Conservation (phyloP, 1,140 invertebrate genomes). For the Metopolophium dirhodum region DNA sequence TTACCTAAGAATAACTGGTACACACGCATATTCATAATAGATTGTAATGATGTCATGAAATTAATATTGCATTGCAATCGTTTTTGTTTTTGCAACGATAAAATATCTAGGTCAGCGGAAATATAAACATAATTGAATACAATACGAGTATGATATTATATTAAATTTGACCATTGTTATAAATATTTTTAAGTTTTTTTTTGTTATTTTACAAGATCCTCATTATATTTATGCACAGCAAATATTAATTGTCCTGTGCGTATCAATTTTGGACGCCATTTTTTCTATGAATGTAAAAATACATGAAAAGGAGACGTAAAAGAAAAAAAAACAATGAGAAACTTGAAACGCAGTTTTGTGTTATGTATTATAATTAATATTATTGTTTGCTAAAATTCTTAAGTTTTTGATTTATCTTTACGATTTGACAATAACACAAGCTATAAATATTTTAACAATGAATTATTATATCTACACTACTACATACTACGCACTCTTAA, state of each 20-base stretch:
- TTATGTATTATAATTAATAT: background rate
- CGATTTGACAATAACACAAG: background rate
- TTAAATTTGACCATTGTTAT: background rate
- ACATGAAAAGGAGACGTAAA: background rate
- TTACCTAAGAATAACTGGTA: background rate
- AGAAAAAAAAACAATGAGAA: background rate
- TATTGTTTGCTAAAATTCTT: background rate
- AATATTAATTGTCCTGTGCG: background rate
- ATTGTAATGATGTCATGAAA: background rate
- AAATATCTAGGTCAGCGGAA: background rate
- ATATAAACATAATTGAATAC: background rate
- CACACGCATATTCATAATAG: background rate
- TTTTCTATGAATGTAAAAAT: background rate
- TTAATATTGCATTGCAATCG: background rate
- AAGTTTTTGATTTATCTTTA: background rate
- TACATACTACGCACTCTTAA: background rate
- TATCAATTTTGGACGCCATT: background rate
- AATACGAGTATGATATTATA: background rate
- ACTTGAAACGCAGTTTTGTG: background rate
- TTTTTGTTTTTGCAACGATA: background rate
- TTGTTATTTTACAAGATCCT: background rate
- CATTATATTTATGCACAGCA: background rate
- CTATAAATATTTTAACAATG: background rate
- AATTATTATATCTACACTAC: background rate
- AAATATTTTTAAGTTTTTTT: background rate